Conservation (phyloP, 2,888 invertebrate species). For the Ophraella communa region DNA sequence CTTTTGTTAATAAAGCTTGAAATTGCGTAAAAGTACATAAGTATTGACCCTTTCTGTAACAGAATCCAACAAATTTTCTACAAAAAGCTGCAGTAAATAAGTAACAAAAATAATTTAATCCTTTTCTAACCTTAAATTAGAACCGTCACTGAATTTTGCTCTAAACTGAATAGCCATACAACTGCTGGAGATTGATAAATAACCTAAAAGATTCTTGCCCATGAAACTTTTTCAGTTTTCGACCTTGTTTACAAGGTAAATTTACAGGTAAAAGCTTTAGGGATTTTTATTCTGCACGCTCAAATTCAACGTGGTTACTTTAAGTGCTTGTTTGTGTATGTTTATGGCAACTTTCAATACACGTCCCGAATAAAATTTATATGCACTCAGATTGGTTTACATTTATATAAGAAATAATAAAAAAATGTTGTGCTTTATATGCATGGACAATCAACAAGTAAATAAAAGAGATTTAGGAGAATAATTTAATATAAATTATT, state of each 20-base stretch:
- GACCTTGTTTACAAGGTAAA: constrained; percentile 21
- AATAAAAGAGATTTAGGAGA: too few species aligned
- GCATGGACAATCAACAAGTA: too few species aligned
- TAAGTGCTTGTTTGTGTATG: constrained; percentile 13
- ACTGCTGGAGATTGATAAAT: constrained; percentile 35
- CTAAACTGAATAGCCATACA: constrained; percentile 7
- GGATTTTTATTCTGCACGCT: constrained; percentile 18
- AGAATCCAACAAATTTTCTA: too few species aligned
- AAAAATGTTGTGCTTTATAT: neutral
- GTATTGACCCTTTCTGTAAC: too few species aligned
- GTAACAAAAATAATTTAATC: too few species aligned
- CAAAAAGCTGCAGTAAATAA: too few species aligned
- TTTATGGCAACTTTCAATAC: neutral
- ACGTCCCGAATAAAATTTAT: neutral
- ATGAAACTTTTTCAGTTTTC: constrained; percentile 27
- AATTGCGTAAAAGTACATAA: too few species aligned
- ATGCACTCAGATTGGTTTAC: too few species aligned
- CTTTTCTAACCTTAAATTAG: too few species aligned
- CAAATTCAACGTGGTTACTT: constrained; percentile 19
- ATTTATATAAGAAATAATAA: too few species aligned
- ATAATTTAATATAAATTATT: too few species aligned
- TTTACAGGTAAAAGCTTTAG: constrained; percentile 16
- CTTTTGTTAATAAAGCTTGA: too few species aligned
- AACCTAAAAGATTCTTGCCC: constrained; percentile 25
- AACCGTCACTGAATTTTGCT: neutral